A percentile compares a stretch with the other conserved stretches of the same genome.
phyloP scores from a whole-genome alignment of 2,888 invertebrate genomes.

The Erynnis tages region DNA sequence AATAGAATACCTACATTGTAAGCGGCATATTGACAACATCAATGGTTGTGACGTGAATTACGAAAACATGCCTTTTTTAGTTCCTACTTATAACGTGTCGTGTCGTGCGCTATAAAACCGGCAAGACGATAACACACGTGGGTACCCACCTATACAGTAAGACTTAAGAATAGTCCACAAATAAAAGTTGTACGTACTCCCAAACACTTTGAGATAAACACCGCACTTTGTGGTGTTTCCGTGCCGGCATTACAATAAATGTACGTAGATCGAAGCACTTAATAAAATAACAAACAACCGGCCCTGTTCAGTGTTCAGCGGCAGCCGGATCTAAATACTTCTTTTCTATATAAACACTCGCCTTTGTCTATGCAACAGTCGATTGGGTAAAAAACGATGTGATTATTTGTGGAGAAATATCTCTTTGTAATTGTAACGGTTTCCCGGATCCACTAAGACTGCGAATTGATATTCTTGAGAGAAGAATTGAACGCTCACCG shows the following conservation, averaged over 20 bases:
- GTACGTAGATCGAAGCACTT: constrained; percentile 63
- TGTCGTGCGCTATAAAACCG: too few species aligned
- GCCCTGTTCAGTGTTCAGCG: constrained; percentile 60
- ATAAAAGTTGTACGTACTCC: constrained; percentile 42
- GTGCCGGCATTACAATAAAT: constrained; percentile 69
- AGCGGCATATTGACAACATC: too few species aligned
- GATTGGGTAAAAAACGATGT: constrained; percentile 47
- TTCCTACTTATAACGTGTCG: too few species aligned
- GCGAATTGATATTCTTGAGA: background rate
- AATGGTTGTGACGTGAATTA: too few species aligned
- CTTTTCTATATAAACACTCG: constrained; percentile 61
- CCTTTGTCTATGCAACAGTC: constrained; percentile 69
- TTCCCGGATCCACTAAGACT: background rate
- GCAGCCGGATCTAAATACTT: constrained; percentile 62
- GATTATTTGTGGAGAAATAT: constrained; percentile 38
- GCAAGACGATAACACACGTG: too few species aligned
- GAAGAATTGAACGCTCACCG: too few species aligned
- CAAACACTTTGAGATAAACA: constrained; percentile 59
- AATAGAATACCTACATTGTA: too few species aligned
- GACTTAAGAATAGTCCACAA: constrained; percentile 50
- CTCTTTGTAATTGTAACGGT: constrained; percentile 10
- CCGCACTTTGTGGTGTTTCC: constrained; percentile 59
- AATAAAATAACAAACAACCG: constrained; percentile 71
- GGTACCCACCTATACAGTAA: constrained; percentile 36
- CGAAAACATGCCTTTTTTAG: too few species aligned